phyloP scores from a whole-genome alignment of 2,888 invertebrate genomes.

The Eilema caniola region DNA sequence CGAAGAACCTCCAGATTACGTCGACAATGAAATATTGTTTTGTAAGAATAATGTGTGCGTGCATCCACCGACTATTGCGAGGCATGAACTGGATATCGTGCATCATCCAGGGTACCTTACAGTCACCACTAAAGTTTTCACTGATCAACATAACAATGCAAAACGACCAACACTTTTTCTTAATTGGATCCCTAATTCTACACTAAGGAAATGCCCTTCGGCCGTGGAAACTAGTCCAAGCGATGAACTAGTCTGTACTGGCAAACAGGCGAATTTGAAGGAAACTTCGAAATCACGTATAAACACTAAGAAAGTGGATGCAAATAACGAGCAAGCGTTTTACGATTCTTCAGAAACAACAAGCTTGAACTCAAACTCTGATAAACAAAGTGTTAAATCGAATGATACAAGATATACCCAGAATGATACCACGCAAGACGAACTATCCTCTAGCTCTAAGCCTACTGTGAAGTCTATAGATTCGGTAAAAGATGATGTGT shows the following conservation, averaged over 20 bases:
- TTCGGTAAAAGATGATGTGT: conserved; percentile 74
- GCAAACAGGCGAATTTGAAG: conserved; percentile 65
- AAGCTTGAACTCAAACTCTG: conserved; percentile 83
- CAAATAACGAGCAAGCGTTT: conserved; percentile 79
- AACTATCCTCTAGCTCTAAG: conserved; percentile 76
- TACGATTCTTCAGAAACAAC: conserved; percentile 86
- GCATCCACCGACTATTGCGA: conserved; percentile 95
- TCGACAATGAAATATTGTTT: conserved; percentile 94
- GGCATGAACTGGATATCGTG: conserved; percentile 93
- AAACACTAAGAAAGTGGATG: conserved; percentile 66
- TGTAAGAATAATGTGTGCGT: conserved; percentile 99
- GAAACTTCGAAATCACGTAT: conserved; percentile 61
- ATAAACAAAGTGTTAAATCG: conserved; percentile 83
- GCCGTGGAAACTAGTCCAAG: conserved; percentile 88
- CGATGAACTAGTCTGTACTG: conserved; percentile 73
- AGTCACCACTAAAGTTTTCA: conserved; percentile 93
- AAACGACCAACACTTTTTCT: conserved; percentile 94
- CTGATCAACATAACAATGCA: conserved; percentile 91
- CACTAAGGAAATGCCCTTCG: conserved; percentile 94
- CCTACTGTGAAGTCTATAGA: conserved; percentile 77
- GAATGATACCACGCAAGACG: conserved; percentile 78
- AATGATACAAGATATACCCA: conserved; percentile 76
- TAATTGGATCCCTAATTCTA: conserved; percentile 98
- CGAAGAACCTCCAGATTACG: conserved; percentile 88
- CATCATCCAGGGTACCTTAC: conserved; percentile 98